Conservation (phyloP, 1,140 invertebrate species). For the Leptonema lineaticorne region DNA sequence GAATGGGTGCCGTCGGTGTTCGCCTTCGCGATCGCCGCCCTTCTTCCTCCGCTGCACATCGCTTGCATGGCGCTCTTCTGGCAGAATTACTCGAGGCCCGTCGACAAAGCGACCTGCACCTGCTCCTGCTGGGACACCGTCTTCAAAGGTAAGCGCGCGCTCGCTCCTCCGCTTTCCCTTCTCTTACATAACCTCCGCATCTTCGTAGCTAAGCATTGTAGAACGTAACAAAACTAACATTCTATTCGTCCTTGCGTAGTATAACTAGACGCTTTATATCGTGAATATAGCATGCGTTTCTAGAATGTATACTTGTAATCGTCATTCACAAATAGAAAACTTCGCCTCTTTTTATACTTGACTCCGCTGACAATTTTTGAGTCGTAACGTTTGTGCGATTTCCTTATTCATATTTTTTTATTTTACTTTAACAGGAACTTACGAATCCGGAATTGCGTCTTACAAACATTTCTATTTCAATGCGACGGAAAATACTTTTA, state of each 20-base stretch:
- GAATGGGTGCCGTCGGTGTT: no score
- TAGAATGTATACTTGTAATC: background rate
- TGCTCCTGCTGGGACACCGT: slow-evolving; percentile 81
- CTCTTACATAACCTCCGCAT: background rate
- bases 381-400: background rate
- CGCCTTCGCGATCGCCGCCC: slow-evolving; percentile 44
- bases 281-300: background rate
- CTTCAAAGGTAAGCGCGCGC: slow-evolving; percentile 64
- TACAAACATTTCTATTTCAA: slow-evolving; percentile 88
- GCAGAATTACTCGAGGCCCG: slow-evolving; percentile 67
- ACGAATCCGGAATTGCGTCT: slow-evolving; percentile 71
- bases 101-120: slow-evolving; percentile 69
- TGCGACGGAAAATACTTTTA: slow-evolving; percentile 69
- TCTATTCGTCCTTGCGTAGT: background rate
- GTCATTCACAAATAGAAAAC: no score
- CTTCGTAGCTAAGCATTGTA: background rate
- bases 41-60: slow-evolving; percentile 65
- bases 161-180: background rate
- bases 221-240: background rate
- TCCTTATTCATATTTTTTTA: background rate
- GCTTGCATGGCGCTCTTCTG: slow-evolving; percentile 68
- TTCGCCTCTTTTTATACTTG: background rate
- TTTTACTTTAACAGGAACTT: slow-evolving; percentile 67
- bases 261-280: background rate
- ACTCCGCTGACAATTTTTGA: background rate